phyloP scores from a whole-genome alignment of 2,797 vertebrate genomes.

The Crenichthys baileyi region DNA sequence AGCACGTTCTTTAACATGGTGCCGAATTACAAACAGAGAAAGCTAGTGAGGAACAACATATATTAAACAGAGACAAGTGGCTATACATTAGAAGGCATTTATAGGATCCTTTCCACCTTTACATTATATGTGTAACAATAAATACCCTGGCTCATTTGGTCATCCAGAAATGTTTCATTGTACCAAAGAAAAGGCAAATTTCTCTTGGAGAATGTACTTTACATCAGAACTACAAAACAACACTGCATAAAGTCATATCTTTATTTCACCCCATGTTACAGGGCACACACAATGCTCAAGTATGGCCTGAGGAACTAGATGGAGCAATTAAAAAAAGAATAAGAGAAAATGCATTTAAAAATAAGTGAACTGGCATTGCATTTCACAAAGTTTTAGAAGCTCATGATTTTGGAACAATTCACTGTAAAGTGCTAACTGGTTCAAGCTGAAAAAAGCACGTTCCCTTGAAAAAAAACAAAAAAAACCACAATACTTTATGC shows the following conservation, averaged over 20 bases:
- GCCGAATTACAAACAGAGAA: slow-evolving; percentile 52
- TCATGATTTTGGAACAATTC: slow-evolving; percentile 83
- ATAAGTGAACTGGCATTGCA: slow-evolving; percentile 81
- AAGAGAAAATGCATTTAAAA: slow-evolving; percentile 81
- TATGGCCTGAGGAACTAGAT: slow-evolving; percentile 79
- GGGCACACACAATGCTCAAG: slow-evolving; percentile 81
- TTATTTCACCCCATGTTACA: slow-evolving; percentile 77
- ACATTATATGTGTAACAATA: slow-evolving; percentile 74
- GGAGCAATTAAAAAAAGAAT: slow-evolving; percentile 61
- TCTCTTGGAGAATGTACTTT: slow-evolving; percentile 71
- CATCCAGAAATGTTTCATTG: slow-evolving; percentile 78
- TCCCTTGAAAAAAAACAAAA: slow-evolving; percentile 68
- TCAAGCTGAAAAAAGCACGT: slow-evolving; percentile 75
- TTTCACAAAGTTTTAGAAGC: slow-evolving; percentile 80
- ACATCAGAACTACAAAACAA: slow-evolving; percentile 76
- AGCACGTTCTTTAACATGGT: slow-evolving; percentile 27
- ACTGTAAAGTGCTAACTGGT: slow-evolving; percentile 83
- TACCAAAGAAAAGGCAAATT: slow-evolving; percentile 73
- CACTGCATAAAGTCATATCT: slow-evolving; percentile 76
- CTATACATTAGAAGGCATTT: slow-evolving; percentile 72
- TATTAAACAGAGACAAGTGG: slow-evolving; percentile 74
- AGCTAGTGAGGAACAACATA: slow-evolving; percentile 65
- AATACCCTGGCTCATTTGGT: slow-evolving; percentile 76
- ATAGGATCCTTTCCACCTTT: slow-evolving; percentile 56
- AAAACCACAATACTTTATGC: slow-evolving; percentile 75